Evolutionary conservation across 2,888 invertebrate species (phyloP), one percentile per base, ranked within the genome.

Genomic region (Synanthedon tipuliformis): DNA sequence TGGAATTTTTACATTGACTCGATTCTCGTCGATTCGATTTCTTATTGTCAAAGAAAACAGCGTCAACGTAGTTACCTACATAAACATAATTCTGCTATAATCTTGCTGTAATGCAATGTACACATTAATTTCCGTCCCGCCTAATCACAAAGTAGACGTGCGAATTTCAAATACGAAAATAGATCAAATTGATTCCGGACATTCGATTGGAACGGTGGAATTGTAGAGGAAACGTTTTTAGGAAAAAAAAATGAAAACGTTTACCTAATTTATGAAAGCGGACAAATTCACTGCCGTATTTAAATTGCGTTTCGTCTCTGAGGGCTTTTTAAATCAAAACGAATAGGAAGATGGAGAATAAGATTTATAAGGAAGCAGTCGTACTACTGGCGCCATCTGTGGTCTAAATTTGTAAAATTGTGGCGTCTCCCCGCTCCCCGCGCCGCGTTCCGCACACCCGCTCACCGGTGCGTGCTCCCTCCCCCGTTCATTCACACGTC

Each of bases 101-200:
- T 8, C 10, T 59, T 54, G 59, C 55, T 57, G 59, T 72, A 76
- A 79, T 69, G 75, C 73, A 76, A 71, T 73, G 82, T 77, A 82
- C 78, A 84, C 82, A 83, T 78, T 79, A 80, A 85, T 84, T 83
- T 82, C 78, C 78, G 71, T 75, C 75, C 69, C 75, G 5, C 23
- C 23, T 23, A 23, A 23, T 23, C 23, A 23, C 4, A 23, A 23
- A 34, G 74, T 72, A 73, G 69, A 70, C 69, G 69, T 68, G 70
- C 70, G 75, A 81, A 78, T 78, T 76, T 76, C 70, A 79, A 77
- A 78, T 73, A 67, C 68, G 66, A 62, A 73, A 73, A 76, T 73
- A 69, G 69, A 78, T 78, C 80, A 82, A 83, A 84, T 85, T 81
- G 78, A 84, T 81, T 83, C 75, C 77, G 77, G 76, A 81, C 74